These are phyloP conservation scores for Callaeas wilsoni DNA, from an alignment of 2,113 vertebrate genomes.

Conservation along the genomic window DNA sequence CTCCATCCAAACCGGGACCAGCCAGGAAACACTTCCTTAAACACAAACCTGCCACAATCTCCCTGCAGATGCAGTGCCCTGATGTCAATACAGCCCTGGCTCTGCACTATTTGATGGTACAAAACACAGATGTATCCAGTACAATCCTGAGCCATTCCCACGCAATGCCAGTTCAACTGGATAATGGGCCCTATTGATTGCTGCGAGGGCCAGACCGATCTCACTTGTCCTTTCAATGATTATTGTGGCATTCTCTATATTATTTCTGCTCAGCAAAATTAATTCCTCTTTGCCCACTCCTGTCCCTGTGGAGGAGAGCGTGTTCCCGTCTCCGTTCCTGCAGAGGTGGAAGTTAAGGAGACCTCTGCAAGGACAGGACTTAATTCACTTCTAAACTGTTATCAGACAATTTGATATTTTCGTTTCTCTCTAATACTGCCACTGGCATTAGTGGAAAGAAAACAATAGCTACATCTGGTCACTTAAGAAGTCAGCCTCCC, in stretches of 20 bases:
- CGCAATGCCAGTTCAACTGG: constrained; percentile 19
- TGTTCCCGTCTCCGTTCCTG: background rate
- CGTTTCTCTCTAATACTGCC: background rate
- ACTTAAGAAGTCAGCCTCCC: constrained; percentile 15
- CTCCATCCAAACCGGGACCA: no score
- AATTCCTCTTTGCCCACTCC: background rate
- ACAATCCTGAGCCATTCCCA: background rate
- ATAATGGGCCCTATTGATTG: constrained; percentile 41
- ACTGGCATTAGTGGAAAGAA: constrained; percentile 32
- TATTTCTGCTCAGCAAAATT: constrained; percentile 21
- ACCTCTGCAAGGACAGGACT: background rate
- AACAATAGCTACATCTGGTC: constrained; percentile 39
- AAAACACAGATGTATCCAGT: background rate
- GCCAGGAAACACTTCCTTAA: background rate
- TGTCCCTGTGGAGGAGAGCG: background rate
- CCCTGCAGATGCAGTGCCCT: background rate
- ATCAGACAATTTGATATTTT: background rate
- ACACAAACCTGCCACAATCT: background rate
- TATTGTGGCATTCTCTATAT: constrained; percentile 26
- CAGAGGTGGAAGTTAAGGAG: background rate
- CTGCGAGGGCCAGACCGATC: background rate
- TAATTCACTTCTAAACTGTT: constrained; percentile 21
- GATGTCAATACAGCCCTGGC: background rate
- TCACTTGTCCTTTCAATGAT: constrained; percentile 43
- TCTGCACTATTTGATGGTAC: background rate